Conservation (phyloP, 2,888 invertebrate genomes). For the Teleogryllus oceanicus region DNA sequence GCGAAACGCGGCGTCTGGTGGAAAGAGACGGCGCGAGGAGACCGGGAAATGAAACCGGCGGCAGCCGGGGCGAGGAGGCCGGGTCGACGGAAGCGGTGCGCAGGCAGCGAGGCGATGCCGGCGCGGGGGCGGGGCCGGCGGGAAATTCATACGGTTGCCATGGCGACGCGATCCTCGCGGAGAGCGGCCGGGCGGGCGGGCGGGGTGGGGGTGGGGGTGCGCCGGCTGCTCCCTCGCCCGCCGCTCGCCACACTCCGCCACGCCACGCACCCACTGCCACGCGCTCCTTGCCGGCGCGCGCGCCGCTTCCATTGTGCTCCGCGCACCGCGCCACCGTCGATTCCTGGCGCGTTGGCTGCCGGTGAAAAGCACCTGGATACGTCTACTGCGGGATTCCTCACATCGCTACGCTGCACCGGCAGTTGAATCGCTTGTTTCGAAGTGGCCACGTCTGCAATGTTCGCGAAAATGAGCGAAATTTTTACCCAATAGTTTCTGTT, state of each 20-base stretch:
- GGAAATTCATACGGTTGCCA: constrained; percentile 9
- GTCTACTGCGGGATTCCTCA: too few relatives aligned
- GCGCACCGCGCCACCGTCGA: too few relatives aligned
- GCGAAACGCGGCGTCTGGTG: too few relatives aligned
- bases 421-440: too few relatives aligned
- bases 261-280: background rate
- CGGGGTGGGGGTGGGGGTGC: background rate
- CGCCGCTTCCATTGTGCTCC: too few relatives aligned
- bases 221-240: background rate
- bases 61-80: background rate
- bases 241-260: background rate
- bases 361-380: too few relatives aligned
- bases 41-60: background rate
- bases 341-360: too few relatives aligned
- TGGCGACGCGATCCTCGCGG: background rate
- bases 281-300: background rate
- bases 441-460: too few relatives aligned
- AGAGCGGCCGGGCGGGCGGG: background rate
- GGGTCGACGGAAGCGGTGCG: background rate
- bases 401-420: too few relatives aligned
- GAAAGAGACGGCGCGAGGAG: background rate
- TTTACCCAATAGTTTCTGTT: too few relatives aligned
- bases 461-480: too few relatives aligned
- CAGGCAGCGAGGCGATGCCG: background rate
- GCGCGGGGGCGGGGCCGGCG: background rate